A percentile compares a stretch with the other conserved stretches of the same genome.
Evolutionary conservation across 35 echinoderm and acorn worm species (phyloP).

Genomic region (Diadema setosum): DNA sequence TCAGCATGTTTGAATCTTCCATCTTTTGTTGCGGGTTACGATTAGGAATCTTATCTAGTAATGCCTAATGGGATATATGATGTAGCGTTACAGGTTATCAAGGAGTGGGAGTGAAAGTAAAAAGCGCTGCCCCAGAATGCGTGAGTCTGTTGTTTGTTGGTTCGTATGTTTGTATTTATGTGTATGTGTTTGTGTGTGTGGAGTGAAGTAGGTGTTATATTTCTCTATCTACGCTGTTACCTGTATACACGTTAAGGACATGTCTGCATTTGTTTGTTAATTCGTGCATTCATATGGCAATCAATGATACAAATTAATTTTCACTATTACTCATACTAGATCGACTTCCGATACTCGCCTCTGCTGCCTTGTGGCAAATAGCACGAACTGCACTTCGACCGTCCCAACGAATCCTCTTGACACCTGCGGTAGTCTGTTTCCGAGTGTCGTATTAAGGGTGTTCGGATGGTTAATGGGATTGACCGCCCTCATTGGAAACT

Average conservation of each 20-base stretch:
- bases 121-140: no score
- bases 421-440: constrained; percentile 8
- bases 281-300: neutral
- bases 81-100: no score
- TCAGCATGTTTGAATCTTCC: no score
- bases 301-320: neutral
- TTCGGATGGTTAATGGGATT: constrained; percentile 20
- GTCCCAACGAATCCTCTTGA: neutral
- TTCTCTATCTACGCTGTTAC: neutral
- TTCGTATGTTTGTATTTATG: no score
- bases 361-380: constrained; percentile 11
- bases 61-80: no score
- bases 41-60: no score
- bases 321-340: neutral
- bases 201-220: neutral
- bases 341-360: constrained; percentile 17
- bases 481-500: constrained; percentile 17
- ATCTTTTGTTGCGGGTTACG: no score
- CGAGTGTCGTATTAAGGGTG: neutral
- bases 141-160: no score
- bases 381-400: neutral
- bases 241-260: neutral
- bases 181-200: no score
- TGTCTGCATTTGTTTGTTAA: neutral
- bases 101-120: no score